Evolutionary conservation across 2,113 vertebrate genomes (phyloP).

Genomic region (Malurus cyaneus): DNA sequence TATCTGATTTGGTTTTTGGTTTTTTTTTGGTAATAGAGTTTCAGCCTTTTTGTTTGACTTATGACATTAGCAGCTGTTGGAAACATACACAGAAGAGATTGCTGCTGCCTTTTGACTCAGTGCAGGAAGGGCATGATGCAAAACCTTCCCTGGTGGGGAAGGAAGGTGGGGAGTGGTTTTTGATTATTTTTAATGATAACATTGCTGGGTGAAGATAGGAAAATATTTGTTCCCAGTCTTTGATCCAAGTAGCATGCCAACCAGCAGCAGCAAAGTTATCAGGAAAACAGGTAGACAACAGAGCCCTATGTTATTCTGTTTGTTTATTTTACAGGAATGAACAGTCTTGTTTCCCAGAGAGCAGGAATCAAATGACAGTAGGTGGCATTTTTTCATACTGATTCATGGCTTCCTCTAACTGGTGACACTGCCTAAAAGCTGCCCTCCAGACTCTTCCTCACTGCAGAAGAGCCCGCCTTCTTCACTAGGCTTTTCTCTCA

Average conservation of each 20-base stretch:
- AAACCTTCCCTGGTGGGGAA: slow-evolving; percentile 41
- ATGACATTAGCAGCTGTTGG: slow-evolving; percentile 9
- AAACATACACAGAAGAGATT: slow-evolving; percentile 1
- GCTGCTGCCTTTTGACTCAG: slow-evolving; percentile 19
- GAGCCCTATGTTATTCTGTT: background rate
- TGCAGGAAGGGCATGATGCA: slow-evolving; percentile 46
- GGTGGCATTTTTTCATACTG: background rate
- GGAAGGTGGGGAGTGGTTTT: slow-evolving; percentile 37
- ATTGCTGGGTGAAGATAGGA: slow-evolving; percentile 27
- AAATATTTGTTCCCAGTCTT: slow-evolving; percentile 45
- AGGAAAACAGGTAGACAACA: slow-evolving; percentile 23
- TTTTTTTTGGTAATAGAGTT: background rate
- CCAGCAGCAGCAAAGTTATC: background rate
- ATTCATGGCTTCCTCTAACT: background rate
- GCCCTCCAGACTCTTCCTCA: background rate
- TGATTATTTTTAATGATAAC: slow-evolving; percentile 45
- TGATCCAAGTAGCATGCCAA: slow-evolving; percentile 29
- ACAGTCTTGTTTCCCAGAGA: background rate
- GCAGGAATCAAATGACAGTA: background rate
- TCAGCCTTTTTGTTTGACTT: background rate
- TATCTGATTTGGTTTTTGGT: rapidly evolving
- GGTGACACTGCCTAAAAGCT: background rate
- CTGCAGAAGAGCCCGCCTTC: background rate
- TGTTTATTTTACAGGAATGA: background rate
- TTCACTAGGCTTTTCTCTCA: background rate